Evolutionary conservation across 1,140 invertebrate genomes (phyloP).

Genomic region (Aphelinus atriplicis): DNA sequence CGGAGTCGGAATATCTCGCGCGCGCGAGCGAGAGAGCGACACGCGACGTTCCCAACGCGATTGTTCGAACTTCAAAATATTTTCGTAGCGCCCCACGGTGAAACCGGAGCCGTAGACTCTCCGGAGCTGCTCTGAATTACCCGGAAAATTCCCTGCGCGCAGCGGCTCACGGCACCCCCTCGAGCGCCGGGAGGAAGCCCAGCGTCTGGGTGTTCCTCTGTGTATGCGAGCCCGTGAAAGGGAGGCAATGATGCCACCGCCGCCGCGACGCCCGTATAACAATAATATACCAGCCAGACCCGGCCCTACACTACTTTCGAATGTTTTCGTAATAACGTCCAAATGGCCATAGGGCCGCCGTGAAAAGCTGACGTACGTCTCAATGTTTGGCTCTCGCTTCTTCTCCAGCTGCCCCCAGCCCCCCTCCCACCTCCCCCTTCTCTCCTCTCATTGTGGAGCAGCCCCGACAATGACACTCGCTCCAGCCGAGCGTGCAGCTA

Average conservation of each 20-base stretch:
- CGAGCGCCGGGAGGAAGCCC: slow-evolving; percentile 1
- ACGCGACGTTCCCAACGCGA: background rate
- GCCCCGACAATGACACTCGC: slow-evolving; percentile 27
- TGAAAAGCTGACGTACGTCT: slow-evolving; percentile 55
- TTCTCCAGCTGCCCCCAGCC: slow-evolving; percentile 57
- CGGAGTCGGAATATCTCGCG: no score
- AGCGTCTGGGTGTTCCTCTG: slow-evolving; percentile 28
- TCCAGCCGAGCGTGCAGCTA: background rate
- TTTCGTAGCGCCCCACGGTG: slow-evolving; percentile 29
- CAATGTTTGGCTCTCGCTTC: slow-evolving; percentile 58
- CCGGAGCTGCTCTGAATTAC: slow-evolving; percentile 36
- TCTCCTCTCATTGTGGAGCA: slow-evolving; percentile 49
- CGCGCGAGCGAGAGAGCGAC: background rate
- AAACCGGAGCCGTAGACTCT: slow-evolving; percentile 5
- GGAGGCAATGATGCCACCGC: slow-evolving; percentile 24
- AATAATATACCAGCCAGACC: slow-evolving; percentile 30
- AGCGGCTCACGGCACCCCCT: no score
- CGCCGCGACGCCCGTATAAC: background rate
- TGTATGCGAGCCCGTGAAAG: slow-evolving; percentile 18
- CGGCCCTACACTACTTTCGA: slow-evolving; percentile 51
- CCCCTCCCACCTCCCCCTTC: no score
- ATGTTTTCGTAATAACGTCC: slow-evolving; percentile 63
- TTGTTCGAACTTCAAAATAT: slow-evolving; percentile 42
- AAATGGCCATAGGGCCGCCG: slow-evolving; percentile 21
- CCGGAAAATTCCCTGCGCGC: slow-evolving; percentile 34